Evolutionary conservation across 2,113 vertebrate genomes (phyloP).

Genomic region (Anoura caudifer): DNA sequence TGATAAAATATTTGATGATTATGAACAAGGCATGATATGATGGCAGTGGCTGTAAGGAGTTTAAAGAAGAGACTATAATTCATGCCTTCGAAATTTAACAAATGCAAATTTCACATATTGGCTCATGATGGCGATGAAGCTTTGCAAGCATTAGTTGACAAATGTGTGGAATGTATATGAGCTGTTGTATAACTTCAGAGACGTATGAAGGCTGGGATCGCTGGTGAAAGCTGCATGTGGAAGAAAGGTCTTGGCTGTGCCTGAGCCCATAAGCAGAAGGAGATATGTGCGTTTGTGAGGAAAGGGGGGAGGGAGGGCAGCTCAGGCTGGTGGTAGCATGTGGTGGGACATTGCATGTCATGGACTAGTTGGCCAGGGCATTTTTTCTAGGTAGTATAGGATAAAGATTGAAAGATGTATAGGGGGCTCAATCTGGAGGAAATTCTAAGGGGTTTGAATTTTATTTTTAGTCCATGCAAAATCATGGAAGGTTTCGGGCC

Average conservation of each 20-base stretch:
- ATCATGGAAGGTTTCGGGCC: not conserved
- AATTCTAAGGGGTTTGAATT: not conserved
- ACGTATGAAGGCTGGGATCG: not conserved
- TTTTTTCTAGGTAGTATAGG: not conserved
- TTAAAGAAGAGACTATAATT: constrained; percentile 18
- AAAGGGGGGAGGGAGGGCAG: not conserved
- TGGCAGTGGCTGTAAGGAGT: not conserved
- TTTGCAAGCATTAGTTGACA: not conserved
- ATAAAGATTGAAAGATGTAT: not conserved
- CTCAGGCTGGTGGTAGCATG: not conserved
- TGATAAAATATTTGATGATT: not conserved
- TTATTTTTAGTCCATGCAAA: not conserved
- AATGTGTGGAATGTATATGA: not conserved
- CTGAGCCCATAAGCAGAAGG: not conserved
- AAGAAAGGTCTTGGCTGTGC: not conserved
- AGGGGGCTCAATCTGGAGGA: not conserved
- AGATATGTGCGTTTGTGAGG: not conserved
- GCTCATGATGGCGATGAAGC: not conserved
- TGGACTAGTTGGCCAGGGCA: not conserved
- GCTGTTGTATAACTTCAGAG: not conserved
- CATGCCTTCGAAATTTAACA: constrained; percentile 6
- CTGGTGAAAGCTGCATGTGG: not conserved
- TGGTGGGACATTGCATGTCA: not conserved
- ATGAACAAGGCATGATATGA: not conserved
- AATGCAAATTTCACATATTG: not conserved